Percentiles rank a stretch among this genome's conserved stretches.
Conservation (phyloP, 2,888 invertebrate species). For the Bombyx huttoni region DNA sequence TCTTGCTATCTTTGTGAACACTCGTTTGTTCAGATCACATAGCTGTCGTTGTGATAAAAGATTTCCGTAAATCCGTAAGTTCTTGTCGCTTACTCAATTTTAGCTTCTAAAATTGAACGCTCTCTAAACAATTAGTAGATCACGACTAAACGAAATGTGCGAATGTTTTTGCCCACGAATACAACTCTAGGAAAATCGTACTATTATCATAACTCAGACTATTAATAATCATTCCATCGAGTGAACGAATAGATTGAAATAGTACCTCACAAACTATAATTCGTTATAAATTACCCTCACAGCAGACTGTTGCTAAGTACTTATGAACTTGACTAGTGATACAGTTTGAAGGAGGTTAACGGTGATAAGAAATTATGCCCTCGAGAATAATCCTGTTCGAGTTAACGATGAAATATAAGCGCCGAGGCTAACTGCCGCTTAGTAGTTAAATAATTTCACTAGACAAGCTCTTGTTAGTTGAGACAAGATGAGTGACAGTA, state of each 20-base stretch:
- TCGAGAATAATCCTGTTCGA: not conserved
- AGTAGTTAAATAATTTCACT: not conserved
- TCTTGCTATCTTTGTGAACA: constrained; percentile 19
- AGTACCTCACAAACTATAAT: not conserved
- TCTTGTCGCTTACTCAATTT: too few species aligned
- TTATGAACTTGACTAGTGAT: constrained; percentile 1
- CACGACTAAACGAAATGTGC: too few species aligned
- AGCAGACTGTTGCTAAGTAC: not conserved
- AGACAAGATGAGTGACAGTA: not conserved
- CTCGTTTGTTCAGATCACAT: constrained; percentile 12
- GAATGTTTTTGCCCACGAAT: too few species aligned
- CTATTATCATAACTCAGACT: too few species aligned
- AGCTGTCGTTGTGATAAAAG: constrained; percentile 14
- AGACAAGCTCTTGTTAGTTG: not conserved
- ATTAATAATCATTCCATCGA: too few species aligned
- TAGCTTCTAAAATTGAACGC: too few species aligned
- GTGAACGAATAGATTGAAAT: too few species aligned
- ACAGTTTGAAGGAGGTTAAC: not conserved
- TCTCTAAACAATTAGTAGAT: too few species aligned
- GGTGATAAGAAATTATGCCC: constrained; percentile 1
- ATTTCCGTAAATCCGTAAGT: constrained; percentile 9
- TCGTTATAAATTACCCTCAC: constrained; percentile 1
- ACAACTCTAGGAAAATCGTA: too few species aligned
- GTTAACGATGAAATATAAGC: not conserved
- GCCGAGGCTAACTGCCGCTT: not conserved